Conservation (phyloP, 1,140 invertebrate genomes). For the Branchinecta lindahli region DNA sequence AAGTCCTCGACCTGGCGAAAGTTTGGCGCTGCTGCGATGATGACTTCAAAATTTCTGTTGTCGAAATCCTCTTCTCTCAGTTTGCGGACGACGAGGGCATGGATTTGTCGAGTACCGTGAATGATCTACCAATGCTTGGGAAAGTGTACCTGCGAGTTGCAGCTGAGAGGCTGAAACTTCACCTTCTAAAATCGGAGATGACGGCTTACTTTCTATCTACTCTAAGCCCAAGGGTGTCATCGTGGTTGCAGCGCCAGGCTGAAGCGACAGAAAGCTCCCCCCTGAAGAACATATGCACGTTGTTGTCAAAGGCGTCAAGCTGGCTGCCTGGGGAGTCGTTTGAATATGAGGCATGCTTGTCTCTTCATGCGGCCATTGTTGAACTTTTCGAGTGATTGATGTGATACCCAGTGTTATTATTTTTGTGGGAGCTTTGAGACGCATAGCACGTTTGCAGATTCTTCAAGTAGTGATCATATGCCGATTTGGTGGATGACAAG, state of each 20-base stretch:
- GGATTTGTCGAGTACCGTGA: background rate
- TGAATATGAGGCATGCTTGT: background rate
- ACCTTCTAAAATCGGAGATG: background rate
- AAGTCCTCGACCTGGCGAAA: background rate
- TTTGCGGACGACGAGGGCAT: background rate
- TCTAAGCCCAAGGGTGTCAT: background rate
- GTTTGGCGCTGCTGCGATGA: background rate
- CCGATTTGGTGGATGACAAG: too few relatives aligned
- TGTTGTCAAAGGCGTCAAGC: background rate
- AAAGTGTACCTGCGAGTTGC: background rate
- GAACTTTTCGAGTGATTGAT: background rate
- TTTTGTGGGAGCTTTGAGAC: background rate
- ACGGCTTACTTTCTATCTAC: background rate
- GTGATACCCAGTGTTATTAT: background rate
- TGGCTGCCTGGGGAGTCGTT: background rate
- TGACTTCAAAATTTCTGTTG: background rate
- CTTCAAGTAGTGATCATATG: background rate
- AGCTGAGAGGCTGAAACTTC: background rate
- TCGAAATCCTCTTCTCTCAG: background rate
- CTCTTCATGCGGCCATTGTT: background rate
- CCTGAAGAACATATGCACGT: background rate
- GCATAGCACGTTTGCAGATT: slow-evolving; percentile 8
- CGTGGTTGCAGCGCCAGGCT: background rate
- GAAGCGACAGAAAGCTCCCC: background rate
- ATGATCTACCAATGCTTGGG: background rate